These are phyloP conservation scores for Dryadula phaetusa DNA, from an alignment of 2,888 invertebrate genomes.

Conservation along the genomic window DNA sequence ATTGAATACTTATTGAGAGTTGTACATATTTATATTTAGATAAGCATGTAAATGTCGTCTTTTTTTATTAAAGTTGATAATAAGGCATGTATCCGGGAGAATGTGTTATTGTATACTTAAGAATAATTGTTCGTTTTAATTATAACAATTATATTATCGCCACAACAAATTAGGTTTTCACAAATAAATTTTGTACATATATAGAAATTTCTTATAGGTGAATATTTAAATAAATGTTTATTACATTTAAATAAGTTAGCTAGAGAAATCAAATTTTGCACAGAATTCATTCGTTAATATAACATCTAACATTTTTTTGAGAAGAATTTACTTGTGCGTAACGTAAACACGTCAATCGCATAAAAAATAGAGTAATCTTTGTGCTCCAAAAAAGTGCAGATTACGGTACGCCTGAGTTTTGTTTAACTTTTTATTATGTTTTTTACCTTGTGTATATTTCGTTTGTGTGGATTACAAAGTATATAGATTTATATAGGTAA, in stretches of 20 bases:
- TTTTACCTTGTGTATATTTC: too few relatives aligned
- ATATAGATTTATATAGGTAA: too few relatives aligned
- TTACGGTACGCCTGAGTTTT: neutral
- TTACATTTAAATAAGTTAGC: too few relatives aligned
- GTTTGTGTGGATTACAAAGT: too few relatives aligned
- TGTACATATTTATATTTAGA: neutral
- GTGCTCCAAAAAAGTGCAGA: neutral
- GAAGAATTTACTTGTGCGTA: neutral
- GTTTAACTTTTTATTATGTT: slow-evolving; percentile 1
- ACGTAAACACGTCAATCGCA: neutral
- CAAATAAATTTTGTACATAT: too few relatives aligned
- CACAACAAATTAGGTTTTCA: too few relatives aligned
- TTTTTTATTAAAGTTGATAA: neutral
- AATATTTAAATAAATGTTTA: too few relatives aligned
- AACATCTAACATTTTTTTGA: neutral
- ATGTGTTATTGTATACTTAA: neutral
- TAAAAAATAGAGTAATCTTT: neutral
- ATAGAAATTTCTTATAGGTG: too few relatives aligned
- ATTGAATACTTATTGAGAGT: too few relatives aligned
- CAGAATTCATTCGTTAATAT: neutral
- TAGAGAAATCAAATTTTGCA: neutral
- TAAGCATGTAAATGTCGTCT: slow-evolving; percentile 3
- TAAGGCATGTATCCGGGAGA: neutral
- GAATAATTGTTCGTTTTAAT: neutral
- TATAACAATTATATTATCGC: too few relatives aligned